phyloP scores from a whole-genome alignment of 2,888 invertebrate genomes.

The Drosophila ezoana region DNA sequence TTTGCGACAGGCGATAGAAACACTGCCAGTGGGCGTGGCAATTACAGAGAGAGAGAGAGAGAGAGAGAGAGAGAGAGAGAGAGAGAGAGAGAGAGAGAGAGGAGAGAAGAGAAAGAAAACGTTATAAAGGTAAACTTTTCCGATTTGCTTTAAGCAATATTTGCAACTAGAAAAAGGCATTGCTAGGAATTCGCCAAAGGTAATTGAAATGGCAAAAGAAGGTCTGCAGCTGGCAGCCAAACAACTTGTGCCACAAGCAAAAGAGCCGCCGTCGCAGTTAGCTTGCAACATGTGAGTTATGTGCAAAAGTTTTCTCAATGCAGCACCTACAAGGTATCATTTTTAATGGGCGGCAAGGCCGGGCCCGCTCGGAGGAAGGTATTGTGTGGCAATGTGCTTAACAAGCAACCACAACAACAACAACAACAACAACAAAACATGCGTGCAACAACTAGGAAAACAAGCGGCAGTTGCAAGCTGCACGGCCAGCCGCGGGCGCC shows the following conservation, averaged over 20 bases:
- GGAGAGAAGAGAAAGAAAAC: background rate
- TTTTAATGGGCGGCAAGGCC: conserved; percentile 22
- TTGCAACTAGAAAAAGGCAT: conserved; percentile 28
- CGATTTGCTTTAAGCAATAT: conserved; percentile 44
- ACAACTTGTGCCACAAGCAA: conserved; percentile 24
- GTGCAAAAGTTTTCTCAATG: conserved; percentile 44
- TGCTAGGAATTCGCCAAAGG: conserved; percentile 46
- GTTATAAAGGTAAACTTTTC: conserved; percentile 45
- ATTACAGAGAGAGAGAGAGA: conserved; percentile 17
- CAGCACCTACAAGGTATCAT: conserved; percentile 51
- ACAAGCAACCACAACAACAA: conserved; percentile 1
- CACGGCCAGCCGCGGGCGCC: conserved; percentile 30
- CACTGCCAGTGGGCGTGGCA: conserved; percentile 41
- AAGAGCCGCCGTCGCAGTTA: background rate
- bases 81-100: background rate
- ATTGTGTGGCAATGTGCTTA: conserved; percentile 24
- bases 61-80: background rate
- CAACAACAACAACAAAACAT: conserved; percentile 8
- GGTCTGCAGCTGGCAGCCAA: conserved; percentile 5
- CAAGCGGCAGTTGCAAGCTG: conserved; percentile 21
- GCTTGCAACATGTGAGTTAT: conserved; percentile 38
- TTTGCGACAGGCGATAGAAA: conserved; percentile 49
- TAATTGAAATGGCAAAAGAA: conserved; percentile 60
- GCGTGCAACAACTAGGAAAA: conserved; percentile 30
- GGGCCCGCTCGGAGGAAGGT: background rate